A percentile compares a stretch with the other conserved stretches of the same genome.
phyloP scores from a whole-genome alignment of 2,888 invertebrate species.

The Tetragnatha montana region DNA sequence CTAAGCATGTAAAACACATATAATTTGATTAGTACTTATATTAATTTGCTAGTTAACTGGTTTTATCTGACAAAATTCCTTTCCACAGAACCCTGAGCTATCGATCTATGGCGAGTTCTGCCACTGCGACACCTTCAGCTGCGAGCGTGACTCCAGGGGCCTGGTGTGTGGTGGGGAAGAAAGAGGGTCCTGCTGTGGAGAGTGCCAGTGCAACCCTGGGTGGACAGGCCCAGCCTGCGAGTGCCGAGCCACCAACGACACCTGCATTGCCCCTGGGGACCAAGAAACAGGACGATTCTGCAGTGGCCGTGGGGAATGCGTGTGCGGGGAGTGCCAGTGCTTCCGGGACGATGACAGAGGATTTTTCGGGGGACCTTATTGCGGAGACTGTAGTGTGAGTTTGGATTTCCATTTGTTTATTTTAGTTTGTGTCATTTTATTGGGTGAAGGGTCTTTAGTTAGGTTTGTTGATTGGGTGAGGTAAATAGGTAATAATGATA shows the following conservation, averaged over 20 bases:
- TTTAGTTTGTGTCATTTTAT: not conserved
- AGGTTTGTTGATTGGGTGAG: too few species aligned
- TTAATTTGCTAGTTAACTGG: too few species aligned
- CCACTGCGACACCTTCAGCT: slow-evolving; percentile 96
- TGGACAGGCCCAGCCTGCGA: slow-evolving; percentile 91
- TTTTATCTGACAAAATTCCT: not conserved
- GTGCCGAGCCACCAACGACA: slow-evolving; percentile 85
- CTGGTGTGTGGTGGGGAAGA: slow-evolving; percentile 79
- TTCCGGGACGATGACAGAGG: slow-evolving; percentile 62
- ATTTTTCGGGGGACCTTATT: slow-evolving; percentile 87
- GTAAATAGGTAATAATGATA: too few species aligned
- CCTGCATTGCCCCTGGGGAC: slow-evolving; percentile 82
- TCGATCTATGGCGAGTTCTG: slow-evolving; percentile 82
- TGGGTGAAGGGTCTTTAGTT: too few species aligned
- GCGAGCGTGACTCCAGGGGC: slow-evolving; percentile 83
- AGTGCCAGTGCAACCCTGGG: slow-evolving; percentile 81
- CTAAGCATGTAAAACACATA: too few species aligned
- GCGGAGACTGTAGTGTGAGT: slow-evolving; percentile 93
- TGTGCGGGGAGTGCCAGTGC: slow-evolving; percentile 70
- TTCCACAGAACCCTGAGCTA: slow-evolving; percentile 37
- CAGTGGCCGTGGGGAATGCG: slow-evolving; percentile 67
- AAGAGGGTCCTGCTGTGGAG: slow-evolving; percentile 82
- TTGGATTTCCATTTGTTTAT: not conserved
- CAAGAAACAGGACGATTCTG: slow-evolving; percentile 62
- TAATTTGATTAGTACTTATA: too few species aligned